Base-by-base conservation (phyloP, 1,140 invertebrate species). In the Akabosia matsudoensis region DNA sequence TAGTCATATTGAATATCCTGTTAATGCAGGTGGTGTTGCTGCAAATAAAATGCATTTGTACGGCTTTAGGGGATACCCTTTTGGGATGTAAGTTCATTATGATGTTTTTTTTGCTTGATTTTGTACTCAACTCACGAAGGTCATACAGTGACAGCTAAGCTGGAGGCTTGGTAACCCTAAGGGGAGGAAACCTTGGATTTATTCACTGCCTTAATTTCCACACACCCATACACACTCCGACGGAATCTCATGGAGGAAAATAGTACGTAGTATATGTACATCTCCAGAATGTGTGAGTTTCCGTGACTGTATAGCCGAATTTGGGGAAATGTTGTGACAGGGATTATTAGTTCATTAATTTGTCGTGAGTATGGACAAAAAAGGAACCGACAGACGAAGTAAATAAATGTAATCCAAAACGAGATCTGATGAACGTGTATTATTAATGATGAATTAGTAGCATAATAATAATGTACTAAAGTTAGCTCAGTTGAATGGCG, bases 321-420 rank as follows among this genome's bases (percentile, higher is more conserved):
- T n/a, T n/a, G 37, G 37, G 37, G 37, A 45, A 45, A 45, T 45
- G 37, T 45, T 7, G 7, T 45, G 37, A 45, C 37, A 7, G 30
- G 28, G 61, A 67, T 67, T 67, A 67, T 4, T 30, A 67, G 26
- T 67, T 67, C 61, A 67, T 67, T 67, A 67, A 67, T 67, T 67
- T 67, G 61, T 4, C n/a, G 61, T 67, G 31, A 67, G 31, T 67
- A n/a, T n/a, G n/a, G n/a, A n/a, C n/a, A n/a, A n/a, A n/a, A n/a
- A n/a, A n/a, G n/a, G n/a, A n/a, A n/a, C n/a, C n/a, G n/a, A n/a
- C n/a, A n/a, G n/a, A n/a, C n/a, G n/a, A n/a, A n/a, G n/a, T n/a
- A n/a, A n/a, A n/a, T n/a, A n/a, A n/a, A n/a, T n/a, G n/a, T n/a
- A n/a, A n/a, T n/a, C n/a, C n/a, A n/a, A n/a, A n/a, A n/a, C n/a